Percentiles rank a stretch among this genome's conserved stretches.
These are phyloP conservation scores for Ameiurus melas DNA, from an alignment of 2,113 vertebrate genomes.

Conservation along the genomic window DNA sequence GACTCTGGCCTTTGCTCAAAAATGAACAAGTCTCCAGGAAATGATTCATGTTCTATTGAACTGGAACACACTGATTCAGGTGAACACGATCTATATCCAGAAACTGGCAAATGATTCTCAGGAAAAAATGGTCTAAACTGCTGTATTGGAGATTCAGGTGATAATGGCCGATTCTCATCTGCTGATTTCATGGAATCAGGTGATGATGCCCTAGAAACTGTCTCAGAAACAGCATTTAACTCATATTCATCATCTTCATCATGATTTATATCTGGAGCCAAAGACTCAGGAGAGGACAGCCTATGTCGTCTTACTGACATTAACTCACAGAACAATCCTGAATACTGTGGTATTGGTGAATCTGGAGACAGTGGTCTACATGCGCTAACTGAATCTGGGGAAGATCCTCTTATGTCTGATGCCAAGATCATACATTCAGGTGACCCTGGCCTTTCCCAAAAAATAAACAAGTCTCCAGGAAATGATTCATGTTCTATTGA, in stretches of 20 bases:
- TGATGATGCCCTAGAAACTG: too few species aligned
- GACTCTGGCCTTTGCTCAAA: constrained; percentile 47
- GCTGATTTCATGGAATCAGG: too few species aligned
- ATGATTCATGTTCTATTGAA: constrained; percentile 33
- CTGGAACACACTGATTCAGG: constrained; percentile 38
- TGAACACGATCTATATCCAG: constrained; percentile 29
- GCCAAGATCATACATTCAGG: background rate
- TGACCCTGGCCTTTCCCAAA: background rate
- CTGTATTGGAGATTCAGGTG: constrained; percentile 36
- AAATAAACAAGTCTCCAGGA: background rate
- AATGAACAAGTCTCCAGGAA: background rate
- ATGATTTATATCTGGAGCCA: background rate
- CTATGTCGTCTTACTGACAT: constrained; percentile 14
- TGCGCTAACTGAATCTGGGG: constrained; percentile 27
- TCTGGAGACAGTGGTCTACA: constrained; percentile 19
- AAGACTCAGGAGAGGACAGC: constrained; percentile 50
- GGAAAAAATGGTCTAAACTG: constrained; percentile 2
- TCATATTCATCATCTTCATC: too few species aligned
- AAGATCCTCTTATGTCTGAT: constrained; percentile 39
- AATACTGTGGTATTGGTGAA: constrained; percentile 54
- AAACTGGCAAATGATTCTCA: background rate
- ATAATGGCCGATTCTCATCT: too few species aligned
- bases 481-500: constrained; percentile 14
- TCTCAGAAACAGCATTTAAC: too few species aligned
- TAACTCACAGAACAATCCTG: background rate